Evolutionary conservation across 2,113 vertebrate genomes (phyloP).

Genomic region (Phylloscopus trochilus): DNA sequence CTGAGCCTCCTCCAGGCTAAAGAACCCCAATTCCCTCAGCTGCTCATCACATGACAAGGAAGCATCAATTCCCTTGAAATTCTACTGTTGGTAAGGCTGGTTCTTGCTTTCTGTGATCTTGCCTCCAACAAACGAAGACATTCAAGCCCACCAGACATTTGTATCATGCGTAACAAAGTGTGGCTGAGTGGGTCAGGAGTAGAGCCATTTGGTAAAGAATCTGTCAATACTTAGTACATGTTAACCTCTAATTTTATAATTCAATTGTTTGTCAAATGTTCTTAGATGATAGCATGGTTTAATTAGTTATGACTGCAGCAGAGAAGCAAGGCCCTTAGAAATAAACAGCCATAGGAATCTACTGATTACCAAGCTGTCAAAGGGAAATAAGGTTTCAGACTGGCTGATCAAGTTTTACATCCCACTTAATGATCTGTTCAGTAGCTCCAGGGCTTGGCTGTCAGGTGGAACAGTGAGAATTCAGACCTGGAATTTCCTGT

Average conservation of each 20-base stretch:
- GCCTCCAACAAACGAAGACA: neutral
- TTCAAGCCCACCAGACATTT: neutral
- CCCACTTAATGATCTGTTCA: neutral
- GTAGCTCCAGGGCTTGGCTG: neutral
- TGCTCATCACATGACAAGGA: neutral
- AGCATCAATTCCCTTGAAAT: neutral
- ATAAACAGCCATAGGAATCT: neutral
- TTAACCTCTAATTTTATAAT: neutral
- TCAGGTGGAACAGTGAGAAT: neutral
- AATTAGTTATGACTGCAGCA: neutral
- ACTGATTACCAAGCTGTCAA: neutral
- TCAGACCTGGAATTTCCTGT: conserved; percentile 1
- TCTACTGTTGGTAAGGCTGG: neutral
- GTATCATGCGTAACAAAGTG: fast-evolving
- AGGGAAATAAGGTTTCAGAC: neutral
- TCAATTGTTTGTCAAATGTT: neutral
- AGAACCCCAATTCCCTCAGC: neutral
- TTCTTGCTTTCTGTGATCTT: neutral
- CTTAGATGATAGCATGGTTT: neutral
- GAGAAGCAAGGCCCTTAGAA: neutral
- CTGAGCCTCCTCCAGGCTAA: neutral
- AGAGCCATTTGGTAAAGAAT: neutral
- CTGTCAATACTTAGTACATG: neutral
- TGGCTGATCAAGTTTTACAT: neutral
- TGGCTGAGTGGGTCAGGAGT: neutral